Evolutionary conservation across 2,888 invertebrate species (phyloP).

Genomic region (Melinaea marsaeus): DNA sequence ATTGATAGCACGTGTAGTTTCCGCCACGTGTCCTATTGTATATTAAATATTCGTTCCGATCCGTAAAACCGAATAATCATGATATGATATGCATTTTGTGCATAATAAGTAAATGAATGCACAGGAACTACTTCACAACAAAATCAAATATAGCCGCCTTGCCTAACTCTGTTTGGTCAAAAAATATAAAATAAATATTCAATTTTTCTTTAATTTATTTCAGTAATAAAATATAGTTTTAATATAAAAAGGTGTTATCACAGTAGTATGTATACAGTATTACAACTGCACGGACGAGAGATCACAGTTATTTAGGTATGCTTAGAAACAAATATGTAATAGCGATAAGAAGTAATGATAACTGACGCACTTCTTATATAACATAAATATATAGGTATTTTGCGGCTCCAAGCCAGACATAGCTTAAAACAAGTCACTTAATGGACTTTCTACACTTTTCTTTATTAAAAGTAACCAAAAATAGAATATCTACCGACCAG

Average conservation of each 20-base stretch:
- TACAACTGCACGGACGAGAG: constrained; percentile 12
- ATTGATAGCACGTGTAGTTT: constrained; percentile 74
- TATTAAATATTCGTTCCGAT: constrained; percentile 69
- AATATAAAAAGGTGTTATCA: neutral
- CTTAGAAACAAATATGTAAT: constrained; percentile 21
- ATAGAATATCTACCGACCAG: constrained; percentile 61
- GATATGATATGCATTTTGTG: constrained; percentile 46
- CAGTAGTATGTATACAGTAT: neutral
- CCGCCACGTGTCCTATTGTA: constrained; percentile 70
- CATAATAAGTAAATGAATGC: constrained; percentile 42
- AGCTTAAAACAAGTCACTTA: neutral
- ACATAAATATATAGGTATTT: neutral
- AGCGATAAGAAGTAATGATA: constrained; percentile 50
- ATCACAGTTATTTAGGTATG: constrained; percentile 30
- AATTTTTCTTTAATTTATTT: neutral
- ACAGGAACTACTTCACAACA: constrained; percentile 54
- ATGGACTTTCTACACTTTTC: constrained; percentile 47
- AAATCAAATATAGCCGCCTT: constrained; percentile 47
- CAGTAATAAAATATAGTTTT: neutral
- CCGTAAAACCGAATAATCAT: constrained; percentile 38
- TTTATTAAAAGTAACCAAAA: constrained; percentile 54
- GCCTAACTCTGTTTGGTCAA: constrained; percentile 1
- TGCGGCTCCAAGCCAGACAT: neutral
- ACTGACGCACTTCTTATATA: constrained; percentile 14
- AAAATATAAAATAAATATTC: neutral